These are phyloP conservation scores for Eilema sororculum DNA, from an alignment of 2,888 invertebrate genomes.

Conservation along the genomic window DNA sequence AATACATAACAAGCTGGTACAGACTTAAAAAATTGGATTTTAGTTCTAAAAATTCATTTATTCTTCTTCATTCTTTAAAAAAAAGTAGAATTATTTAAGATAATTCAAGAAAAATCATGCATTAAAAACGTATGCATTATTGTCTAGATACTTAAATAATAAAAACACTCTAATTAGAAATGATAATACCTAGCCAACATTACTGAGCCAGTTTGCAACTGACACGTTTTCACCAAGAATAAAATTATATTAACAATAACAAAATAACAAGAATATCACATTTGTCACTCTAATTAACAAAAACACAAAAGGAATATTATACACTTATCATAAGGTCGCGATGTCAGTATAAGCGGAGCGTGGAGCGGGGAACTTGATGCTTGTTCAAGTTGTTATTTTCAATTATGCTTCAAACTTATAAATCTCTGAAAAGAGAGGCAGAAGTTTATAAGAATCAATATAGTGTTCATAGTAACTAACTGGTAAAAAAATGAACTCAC, in stretches of 20 bases:
- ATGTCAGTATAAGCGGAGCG: constrained; percentile 1
- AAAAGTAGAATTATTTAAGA: neutral
- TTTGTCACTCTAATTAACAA: constrained; percentile 53
- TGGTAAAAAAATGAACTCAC: too few relatives aligned
- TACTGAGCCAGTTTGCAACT: constrained; percentile 34
- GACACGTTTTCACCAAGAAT: constrained; percentile 42
- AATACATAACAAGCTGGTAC: too few relatives aligned
- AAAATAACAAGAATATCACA: constrained; percentile 45
- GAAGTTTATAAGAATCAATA: neutral
- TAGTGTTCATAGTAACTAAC: too few relatives aligned
- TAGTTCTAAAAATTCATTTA: too few relatives aligned
- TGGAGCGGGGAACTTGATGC: neutral
- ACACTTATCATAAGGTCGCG: constrained; percentile 20
- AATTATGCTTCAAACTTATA: neutral
- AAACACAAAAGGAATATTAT: constrained; percentile 46
- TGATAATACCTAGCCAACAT: constrained; percentile 22
- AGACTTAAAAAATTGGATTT: too few relatives aligned
- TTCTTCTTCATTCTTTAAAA: neutral
- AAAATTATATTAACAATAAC: constrained; percentile 41
- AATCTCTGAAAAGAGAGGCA: neutral
- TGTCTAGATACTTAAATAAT: constrained; percentile 21
- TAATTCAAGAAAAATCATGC: neutral
- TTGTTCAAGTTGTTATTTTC: neutral
- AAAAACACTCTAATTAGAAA: constrained; percentile 17
- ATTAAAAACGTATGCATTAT: neutral